Evolutionary conservation across 2,113 vertebrate species (phyloP), one percentile per base, ranked within the genome.

Genomic region (Osmerus eperlanus): DNA sequence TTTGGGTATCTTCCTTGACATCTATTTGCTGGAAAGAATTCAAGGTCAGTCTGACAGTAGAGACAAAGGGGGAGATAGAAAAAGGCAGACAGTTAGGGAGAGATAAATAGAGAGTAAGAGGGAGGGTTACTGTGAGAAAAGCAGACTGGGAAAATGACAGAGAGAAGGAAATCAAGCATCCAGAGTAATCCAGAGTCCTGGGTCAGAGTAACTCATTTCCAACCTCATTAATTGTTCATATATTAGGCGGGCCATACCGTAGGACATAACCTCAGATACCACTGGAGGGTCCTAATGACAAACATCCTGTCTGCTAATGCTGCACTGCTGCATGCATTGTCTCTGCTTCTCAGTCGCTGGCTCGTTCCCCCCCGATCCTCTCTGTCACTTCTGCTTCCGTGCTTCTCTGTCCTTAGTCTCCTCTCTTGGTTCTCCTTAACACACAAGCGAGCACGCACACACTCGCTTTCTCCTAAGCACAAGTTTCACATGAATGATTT

Each of bases 401-500:
- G 6, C 59, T 61, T 28, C 14, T 7, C 29, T 1, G 28, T 25
- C 3, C 21, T 61, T 19, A 18, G 9, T 8, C 13, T 36, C 6
- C 29, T 59, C 15, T 51, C 29, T 68, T 15, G 63, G 53, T 66
- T 14, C 52, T 25, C 67, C 2, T 65, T 16, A 18, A 11, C 14
- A 68, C 23, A 28, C 16, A 54, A 47, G 19, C 61, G 12, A 16
- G 16, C 23, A 41, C 51, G 25, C 51, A 28, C 23, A 3, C 25
- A 62, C 16, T 16, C 61, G 15, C 62, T 64, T 18, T 36, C 29
- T 64, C 62, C 41, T 7, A 11, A 47, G 41, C 41, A 11, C 41
- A 2, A 47, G 41, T 47, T 47, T 12, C 23, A 18, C 52, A 74
- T 74, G 54, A 68, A 68, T 74, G 67, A 74, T 74, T 74, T n/a